Conservation (phyloP, 2,797 vertebrate species). For the Forpus xanthops region DNA sequence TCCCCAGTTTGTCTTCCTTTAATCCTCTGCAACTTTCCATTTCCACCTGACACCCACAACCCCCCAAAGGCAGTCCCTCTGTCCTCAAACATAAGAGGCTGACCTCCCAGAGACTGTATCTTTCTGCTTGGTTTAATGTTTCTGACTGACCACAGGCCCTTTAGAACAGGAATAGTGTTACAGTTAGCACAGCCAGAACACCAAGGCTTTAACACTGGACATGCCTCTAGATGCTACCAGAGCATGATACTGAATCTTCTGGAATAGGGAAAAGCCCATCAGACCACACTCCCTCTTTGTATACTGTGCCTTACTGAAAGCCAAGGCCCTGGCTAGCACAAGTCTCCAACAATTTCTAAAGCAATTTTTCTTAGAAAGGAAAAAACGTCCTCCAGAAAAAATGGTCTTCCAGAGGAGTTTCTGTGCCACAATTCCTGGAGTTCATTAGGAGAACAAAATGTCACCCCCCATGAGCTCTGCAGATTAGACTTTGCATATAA, state of each 20-base stretch:
- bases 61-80: neutral
- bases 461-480: neutral
- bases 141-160: neutral
- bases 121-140: neutral
- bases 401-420: neutral
- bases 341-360: neutral
- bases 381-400: neutral
- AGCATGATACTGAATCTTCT: neutral
- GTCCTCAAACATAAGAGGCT: neutral
- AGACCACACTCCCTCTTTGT: fast-evolving
- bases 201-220: neutral
- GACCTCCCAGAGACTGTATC: neutral
- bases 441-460: neutral
- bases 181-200: neutral
- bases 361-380: neutral
- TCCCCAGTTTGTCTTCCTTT: neutral
- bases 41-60: neutral
- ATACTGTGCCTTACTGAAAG: neutral
- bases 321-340: neutral
- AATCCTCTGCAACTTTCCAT: neutral
- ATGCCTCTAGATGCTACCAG: neutral
- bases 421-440: neutral
- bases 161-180: neutral
- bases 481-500: neutral
- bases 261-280: neutral